A percentile compares a stretch with the other conserved stretches of the same genome.
These are phyloP conservation scores for Stegodyphus mimosarum DNA, from an alignment of 1,140 invertebrate species.

Conservation along the genomic window DNA sequence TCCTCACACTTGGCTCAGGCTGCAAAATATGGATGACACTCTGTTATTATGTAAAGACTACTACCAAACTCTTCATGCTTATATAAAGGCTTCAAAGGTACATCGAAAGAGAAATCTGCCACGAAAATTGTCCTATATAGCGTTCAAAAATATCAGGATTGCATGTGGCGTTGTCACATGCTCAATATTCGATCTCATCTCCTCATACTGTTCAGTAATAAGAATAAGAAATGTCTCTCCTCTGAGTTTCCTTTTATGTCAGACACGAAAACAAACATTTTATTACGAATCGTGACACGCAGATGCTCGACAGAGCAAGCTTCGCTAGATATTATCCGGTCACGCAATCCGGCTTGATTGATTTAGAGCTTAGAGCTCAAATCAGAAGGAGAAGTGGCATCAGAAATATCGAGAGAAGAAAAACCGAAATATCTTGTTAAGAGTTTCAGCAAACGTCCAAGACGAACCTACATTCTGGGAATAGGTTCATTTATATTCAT, in stretches of 20 bases:
- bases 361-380: neutral
- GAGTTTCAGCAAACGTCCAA: neutral
- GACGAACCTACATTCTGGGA: too few relatives aligned
- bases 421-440: neutral
- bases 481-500: too few relatives aligned
- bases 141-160: too few relatives aligned
- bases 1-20: too few relatives aligned
- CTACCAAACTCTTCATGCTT: too few relatives aligned
- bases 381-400: too few relatives aligned
- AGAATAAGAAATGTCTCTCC: neutral
- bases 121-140: too few relatives aligned
- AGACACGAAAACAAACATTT: neutral
- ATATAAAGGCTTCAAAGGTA: too few relatives aligned
- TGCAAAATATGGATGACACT: too few relatives aligned
- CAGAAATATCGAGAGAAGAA: too few relatives aligned
- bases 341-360: conserved; percentile 1
- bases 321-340: neutral
- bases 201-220: neutral
- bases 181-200: conserved; percentile 1
- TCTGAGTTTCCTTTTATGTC: neutral
- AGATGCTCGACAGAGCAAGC: neutral
- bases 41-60: too few relatives aligned
- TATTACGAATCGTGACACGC: neutral
- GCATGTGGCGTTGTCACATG: neutral
- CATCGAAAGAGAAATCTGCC: too few relatives aligned